These are phyloP conservation scores for Chauna torquata DNA, from an alignment of 2,113 vertebrate genomes.

Conservation along the genomic window DNA sequence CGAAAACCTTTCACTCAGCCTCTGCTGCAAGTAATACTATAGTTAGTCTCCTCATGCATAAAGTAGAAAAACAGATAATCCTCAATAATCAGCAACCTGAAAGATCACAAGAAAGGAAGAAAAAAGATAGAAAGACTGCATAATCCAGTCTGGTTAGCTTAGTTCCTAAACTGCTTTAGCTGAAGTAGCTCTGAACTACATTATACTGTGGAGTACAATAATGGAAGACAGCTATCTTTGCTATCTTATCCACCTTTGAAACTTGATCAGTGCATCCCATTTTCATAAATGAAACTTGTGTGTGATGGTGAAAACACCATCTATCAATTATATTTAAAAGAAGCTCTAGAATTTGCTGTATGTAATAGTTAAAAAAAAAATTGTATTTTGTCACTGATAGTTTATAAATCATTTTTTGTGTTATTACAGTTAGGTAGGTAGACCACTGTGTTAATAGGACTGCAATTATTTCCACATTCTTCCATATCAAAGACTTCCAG, in stretches of 20 bases:
- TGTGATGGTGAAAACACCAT: neutral
- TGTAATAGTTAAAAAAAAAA: neutral
- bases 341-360: neutral
- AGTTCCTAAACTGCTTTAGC: neutral
- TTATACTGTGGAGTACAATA: neutral
- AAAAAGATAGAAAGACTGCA: neutral
- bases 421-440: neutral
- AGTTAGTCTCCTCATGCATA: neutral
- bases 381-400: neutral
- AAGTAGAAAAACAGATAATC: neutral
- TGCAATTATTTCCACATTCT: neutral
- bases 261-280: neutral
- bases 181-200: neutral
- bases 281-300: neutral
- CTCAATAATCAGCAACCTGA: neutral
- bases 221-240: neutral
- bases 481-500: neutral
- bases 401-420: neutral
- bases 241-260: neutral
- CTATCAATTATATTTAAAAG: neutral
- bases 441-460: neutral
- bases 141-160: neutral
- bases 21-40: neutral
- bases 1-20: neutral
- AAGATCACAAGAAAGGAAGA: neutral